phyloP scores from a whole-genome alignment of 2,888 invertebrate genomes.

The Phragmatobia fuliginosa region DNA sequence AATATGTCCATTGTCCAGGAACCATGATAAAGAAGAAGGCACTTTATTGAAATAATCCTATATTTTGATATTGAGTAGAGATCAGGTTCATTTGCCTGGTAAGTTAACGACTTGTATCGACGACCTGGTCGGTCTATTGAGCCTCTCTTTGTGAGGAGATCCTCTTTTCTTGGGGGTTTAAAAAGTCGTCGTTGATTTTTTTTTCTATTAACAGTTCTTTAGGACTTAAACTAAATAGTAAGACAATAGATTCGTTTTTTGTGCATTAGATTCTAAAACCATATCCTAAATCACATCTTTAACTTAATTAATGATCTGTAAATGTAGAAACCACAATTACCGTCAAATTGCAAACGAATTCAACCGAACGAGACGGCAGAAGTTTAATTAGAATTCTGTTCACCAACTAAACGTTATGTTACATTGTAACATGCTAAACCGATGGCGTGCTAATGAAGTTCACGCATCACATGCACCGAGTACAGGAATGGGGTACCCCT shows the following conservation, averaged over 20 bases:
- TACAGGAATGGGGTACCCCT: not conserved
- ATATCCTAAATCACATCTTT: not conserved
- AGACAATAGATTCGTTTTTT: not conserved
- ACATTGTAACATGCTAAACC: slow-evolving; percentile 17
- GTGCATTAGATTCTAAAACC: not conserved
- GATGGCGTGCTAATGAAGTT: slow-evolving; percentile 10
- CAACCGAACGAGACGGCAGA: not conserved
- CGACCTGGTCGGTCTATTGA: no score
- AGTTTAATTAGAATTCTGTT: not conserved
- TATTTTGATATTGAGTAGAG: no score
- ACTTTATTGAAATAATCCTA: no score
- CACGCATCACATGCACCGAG: slow-evolving; percentile 11
- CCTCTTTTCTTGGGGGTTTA: no score
- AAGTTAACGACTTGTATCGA: no score
- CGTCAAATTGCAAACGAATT: not conserved
- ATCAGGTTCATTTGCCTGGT: no score
- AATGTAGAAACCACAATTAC: not conserved
- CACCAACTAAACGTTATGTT: not conserved
- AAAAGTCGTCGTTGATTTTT: not conserved
- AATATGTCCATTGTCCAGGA: no score
- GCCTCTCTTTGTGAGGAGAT: no score
- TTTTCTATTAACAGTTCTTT: no score
- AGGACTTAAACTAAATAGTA: no score
- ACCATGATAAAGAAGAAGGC: no score
- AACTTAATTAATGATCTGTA: not conserved